Evolutionary conservation across 2,113 vertebrate species (phyloP).

Genomic region (Prolemur simus): DNA sequence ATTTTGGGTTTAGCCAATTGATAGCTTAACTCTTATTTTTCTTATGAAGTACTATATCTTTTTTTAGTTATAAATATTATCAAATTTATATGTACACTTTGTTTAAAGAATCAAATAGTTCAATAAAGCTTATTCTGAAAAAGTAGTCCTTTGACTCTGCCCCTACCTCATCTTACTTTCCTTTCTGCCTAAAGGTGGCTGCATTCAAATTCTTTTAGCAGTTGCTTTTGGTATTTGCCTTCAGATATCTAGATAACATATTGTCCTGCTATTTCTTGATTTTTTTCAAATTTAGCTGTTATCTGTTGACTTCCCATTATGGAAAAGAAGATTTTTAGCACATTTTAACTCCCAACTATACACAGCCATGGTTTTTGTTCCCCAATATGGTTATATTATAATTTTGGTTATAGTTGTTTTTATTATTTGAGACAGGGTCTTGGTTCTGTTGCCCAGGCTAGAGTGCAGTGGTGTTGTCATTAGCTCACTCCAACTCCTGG

Average conservation of each 20-base stretch:
- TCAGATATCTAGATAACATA: neutral
- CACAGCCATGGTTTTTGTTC: neutral
- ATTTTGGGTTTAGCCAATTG: neutral
- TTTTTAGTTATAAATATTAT: neutral
- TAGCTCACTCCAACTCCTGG: too few species aligned
- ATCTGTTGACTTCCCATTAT: neutral
- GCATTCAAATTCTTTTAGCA: neutral
- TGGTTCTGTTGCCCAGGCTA: too few species aligned
- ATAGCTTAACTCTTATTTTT: neutral
- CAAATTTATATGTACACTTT: neutral
- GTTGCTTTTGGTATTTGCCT: conserved; percentile 26
- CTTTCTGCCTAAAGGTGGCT: neutral
- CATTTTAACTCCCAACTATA: neutral
- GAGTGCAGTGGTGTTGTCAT: too few species aligned
- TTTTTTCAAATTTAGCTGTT: conserved; percentile 11
- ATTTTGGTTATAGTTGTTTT: conserved; percentile 4
- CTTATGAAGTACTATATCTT: neutral
- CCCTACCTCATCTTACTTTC: neutral
- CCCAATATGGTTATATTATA: neutral
- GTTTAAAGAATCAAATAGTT: conserved; percentile 29
- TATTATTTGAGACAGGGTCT: neutral
- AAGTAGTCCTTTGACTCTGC: neutral
- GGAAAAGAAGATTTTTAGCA: neutral
- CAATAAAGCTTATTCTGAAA: neutral
- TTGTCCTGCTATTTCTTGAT: neutral